Evolutionary conservation across 2,888 invertebrate genomes (phyloP), one percentile per base, ranked within the genome.

Genomic region (Eulithis prunata): DNA sequence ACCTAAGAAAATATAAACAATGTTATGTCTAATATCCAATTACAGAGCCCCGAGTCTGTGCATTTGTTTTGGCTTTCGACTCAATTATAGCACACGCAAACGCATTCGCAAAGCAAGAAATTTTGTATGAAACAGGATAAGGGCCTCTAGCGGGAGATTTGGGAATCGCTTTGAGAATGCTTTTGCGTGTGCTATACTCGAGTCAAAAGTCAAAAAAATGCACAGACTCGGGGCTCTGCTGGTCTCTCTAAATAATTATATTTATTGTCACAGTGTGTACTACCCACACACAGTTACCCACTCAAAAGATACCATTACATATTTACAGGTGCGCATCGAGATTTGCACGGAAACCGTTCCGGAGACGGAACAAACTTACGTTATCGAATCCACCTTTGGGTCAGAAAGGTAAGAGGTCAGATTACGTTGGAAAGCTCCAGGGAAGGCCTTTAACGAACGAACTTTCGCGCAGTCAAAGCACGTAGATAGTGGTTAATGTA

Each of bases 401-500:
- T 75, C 71, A 73, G 74, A 63, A 69, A 75, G 74, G 76, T 75
- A 76, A 78, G 75, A 76, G 77, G 76, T 75, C 78, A 77, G 73
- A 70, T 74, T 78, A 76, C 74, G 75, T 70, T 73, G 73, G 77
- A 72, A 79, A 70, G 77, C 84, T 79, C 81, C 64, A 57, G 81
- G 80, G 82, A 81, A 73, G 72, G 71, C 73, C 77, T 77, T 77
- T 81, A 83, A 82, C 82, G 81, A 84, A 83, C 77, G 75, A 79
- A 80, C 76, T 78, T 79, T 80, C 80, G 79, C 75, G 60, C 71
- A 84, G 81, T 85, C 85, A 76, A 79, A 79, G 81, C 87, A 87
- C 86, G 87, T 86, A 83, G 78, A 76, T 79, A 76, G 77, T 75
- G 73, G 81, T 78, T 87, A 86, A 87, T 86, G 83, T 84, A 86